Evolutionary conservation across 35 echinoderm and acorn worm genomes (phyloP), one percentile per base, ranked within the genome.

Genomic region (Apostichopus parvimensis): DNA sequence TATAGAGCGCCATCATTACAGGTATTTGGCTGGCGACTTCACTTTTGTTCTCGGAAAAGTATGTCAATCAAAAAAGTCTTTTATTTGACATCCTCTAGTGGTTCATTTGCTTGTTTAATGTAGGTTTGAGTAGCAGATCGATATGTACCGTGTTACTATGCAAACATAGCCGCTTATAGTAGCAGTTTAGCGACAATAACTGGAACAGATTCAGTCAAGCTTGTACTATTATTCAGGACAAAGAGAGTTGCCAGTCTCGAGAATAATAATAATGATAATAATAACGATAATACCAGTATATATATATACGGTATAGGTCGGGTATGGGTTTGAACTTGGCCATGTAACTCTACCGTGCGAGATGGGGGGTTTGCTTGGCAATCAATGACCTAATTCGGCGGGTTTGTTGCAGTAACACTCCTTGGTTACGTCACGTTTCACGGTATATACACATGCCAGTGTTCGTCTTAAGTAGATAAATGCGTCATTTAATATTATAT

Each of bases 81-180:
- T 72, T 87, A 87, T 87, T 87, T 87, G 85, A 87, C 18, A 59
- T 61, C 26, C 65, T 72, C 85, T 61, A 23, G 56, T 61, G 85
- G 54, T 87, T 72, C 85, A 61, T 87, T 87, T 87, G 58, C 85
- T 62, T 87, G 85, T 87, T 87, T 87, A 87, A 87, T 87, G 58
- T 87, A 87, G 85, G 85, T 87, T 87, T 57, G 85, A 87, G 85
- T 87, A 87, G 54, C 85, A 57, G 85, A 87, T 87, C 85, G 59
- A 87, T 87, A 87, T 59, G 54, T 65, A 72, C 85, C 57, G 58
- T 87, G 85, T 87, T 45, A 64, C 85, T 87, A 12, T 66, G 11
- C 85, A 87, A 87, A 87, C 85, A 87, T 15, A 66, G 57, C 13
- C 57, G 58, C 22, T 14, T 57, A 82, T 53, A 18, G 56, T 57